Evolutionary conservation across 2,888 invertebrate species (phyloP), one percentile per base, ranked within the genome.

Genomic region (Xestia sexstrigata): DNA sequence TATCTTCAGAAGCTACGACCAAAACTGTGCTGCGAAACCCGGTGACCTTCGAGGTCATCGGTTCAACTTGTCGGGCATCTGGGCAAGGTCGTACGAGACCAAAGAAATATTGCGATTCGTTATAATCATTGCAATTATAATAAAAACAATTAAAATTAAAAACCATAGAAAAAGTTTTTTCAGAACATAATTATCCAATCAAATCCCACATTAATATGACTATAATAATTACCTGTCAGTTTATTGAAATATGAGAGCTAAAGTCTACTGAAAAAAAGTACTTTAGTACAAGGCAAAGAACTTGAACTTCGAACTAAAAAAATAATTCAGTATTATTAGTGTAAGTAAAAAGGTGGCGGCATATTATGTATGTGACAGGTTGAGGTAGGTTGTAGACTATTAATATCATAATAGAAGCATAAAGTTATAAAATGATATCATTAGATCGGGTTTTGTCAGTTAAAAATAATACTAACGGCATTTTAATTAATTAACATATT

Each of bases 221-320:
- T 70, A 15, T 20, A 52, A 42, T 74, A 17, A 71, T 71, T 39
- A 60, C 26, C 58, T 60, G 35, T 74, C 55, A 58, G 55, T 35
- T 45, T 3, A 30, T 20, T 55, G 30, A 42, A 70, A 23, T 35
- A 58, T 26, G 20, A 35, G 23, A 20, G 15, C 0, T 5, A 47
- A 39, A 23, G 23, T 60, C 8, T 39, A 49, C 35, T 45, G 23
- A 45, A 70, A 42, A 71, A 60, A 47, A 72, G 0, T 15, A 15
- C 13, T 13, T 35, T 35, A 35, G 35, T n/a, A 8, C 7, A 72
- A 39, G 45, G n/a, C 15, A 58, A 17, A 2, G 17, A 45, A 20
- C 20, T 39, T 26, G 15, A 71, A 23, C 1, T n/a, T 6, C 17
- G 7, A 63, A 15, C 13, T 15, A 17, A 42, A 70, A 70, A n/a